phyloP scores from a whole-genome alignment of 2,888 invertebrate species.

The Yponomeuta sedellus region DNA sequence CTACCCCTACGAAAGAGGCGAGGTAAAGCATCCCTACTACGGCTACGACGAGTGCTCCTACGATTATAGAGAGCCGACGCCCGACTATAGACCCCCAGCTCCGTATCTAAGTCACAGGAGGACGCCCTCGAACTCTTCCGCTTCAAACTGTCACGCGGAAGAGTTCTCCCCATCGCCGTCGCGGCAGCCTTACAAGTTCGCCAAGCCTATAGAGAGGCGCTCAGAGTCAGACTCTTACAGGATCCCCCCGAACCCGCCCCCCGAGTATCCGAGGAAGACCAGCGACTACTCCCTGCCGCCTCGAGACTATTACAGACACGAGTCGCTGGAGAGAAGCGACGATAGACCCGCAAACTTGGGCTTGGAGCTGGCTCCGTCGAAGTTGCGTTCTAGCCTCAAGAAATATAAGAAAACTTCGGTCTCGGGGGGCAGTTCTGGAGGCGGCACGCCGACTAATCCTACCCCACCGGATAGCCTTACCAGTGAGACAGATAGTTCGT shows the following conservation, averaged over 20 bases:
- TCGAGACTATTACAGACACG: constrained; percentile 56
- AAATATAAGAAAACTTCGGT: constrained; percentile 79
- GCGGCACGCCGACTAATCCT: constrained; percentile 86
- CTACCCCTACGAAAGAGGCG: constrained; percentile 58
- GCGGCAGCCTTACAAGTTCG: constrained; percentile 40
- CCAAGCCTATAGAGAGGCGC: constrained; percentile 33
- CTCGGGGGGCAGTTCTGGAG: constrained; percentile 78
- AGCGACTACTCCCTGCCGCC: constrained; percentile 54
- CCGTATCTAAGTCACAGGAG: constrained; percentile 80
- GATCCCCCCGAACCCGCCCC: constrained; percentile 35
- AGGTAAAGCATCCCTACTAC: constrained; percentile 59
- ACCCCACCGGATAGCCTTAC: constrained; percentile 91
- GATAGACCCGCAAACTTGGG: constrained; percentile 73
- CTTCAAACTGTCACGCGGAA: constrained; percentile 71
- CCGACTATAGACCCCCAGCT: constrained; percentile 48
- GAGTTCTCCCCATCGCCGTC: constrained; percentile 63
- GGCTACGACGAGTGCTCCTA: constrained; percentile 62
- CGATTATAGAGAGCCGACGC: constrained; percentile 56
- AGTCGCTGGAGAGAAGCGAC: constrained; percentile 47
- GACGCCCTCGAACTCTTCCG: constrained; percentile 86
- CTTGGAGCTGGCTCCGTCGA: constrained; percentile 80
- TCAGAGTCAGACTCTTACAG: constrained; percentile 39
- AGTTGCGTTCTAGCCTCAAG: constrained; percentile 87
- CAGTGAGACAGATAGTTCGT: constrained; percentile 90
- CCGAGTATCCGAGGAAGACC: constrained; percentile 54